Evolutionary conservation across 2,113 vertebrate genomes (phyloP).

Genomic region (Typhlomys cinereus): DNA sequence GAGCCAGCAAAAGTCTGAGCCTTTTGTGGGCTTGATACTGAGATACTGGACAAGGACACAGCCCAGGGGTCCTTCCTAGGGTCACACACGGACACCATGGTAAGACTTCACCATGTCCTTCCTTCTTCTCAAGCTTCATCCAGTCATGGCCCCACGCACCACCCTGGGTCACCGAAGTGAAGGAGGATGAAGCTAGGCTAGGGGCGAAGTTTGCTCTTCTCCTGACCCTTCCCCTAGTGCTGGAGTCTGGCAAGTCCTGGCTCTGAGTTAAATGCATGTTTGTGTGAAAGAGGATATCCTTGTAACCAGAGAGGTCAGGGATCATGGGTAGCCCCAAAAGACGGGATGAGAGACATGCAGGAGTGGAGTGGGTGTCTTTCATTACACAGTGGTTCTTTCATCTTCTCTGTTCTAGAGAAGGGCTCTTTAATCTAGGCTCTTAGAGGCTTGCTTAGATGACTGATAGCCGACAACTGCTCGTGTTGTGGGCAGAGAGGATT

Average conservation of each 20-base stretch:
- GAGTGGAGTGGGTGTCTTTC: neutral
- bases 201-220: neutral
- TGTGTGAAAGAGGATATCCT: neutral
- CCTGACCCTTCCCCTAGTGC: neutral
- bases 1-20: neutral
- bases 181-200: neutral
- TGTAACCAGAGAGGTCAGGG: fast-evolving
- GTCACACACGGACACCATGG: too few relatives aligned
- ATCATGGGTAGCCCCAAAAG: neutral
- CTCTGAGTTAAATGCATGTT: neutral
- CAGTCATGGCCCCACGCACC: fast-evolving
- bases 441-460: neutral
- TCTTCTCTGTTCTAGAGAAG: neutral
- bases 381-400: neutral
- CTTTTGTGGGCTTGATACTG: neutral
- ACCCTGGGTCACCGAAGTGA: neutral
- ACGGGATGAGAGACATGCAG: neutral
- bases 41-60: neutral
- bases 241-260: neutral
- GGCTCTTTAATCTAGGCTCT: neutral
- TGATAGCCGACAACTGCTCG: neutral
- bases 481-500: too few relatives aligned
- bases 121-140: neutral
- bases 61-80: neutral
- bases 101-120: neutral